phyloP scores from a whole-genome alignment of 1,140 invertebrate genomes.

The Macrobrachium rosenbergii region DNA sequence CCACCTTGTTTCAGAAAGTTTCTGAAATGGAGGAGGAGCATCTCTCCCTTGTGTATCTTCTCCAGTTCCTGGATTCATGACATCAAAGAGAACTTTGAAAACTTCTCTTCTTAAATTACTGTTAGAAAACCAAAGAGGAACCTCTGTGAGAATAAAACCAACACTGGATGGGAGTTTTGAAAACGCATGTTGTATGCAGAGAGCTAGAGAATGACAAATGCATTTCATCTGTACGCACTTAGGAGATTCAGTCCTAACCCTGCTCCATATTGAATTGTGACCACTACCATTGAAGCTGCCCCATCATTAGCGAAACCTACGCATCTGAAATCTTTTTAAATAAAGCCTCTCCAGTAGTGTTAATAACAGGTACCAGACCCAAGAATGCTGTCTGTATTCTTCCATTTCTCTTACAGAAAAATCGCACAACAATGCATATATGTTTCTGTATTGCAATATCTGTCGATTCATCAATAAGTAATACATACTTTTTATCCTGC shows the following conservation, averaged over 20 bases:
- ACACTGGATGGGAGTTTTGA: conserved; percentile 21
- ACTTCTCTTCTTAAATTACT: conserved; percentile 46
- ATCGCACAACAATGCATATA: conserved; percentile 5
- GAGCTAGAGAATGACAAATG: conserved; percentile 46
- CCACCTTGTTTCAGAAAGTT: conserved; percentile 30
- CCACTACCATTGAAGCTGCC: conserved; percentile 14
- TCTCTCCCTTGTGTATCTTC: too few species aligned
- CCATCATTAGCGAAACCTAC: conserved; percentile 46
- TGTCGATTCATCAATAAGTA: too few species aligned
- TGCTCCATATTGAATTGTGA: conserved; percentile 41
- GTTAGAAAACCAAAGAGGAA: conserved; percentile 47
- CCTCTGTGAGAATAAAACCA: conserved; percentile 35
- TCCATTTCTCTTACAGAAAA: background rate
- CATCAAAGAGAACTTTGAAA: conserved; percentile 34
- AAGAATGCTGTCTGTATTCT: conserved; percentile 38
- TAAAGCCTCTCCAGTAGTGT: conserved; percentile 34
- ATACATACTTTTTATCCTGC: too few species aligned
- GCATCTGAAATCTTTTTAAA: conserved; percentile 33
- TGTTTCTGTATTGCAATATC: too few species aligned
- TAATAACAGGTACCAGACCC: conserved; percentile 31
- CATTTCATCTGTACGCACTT: conserved; percentile 46
- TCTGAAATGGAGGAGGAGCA: too few species aligned
- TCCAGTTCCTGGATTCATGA: conserved; percentile 27
- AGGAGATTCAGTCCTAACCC: conserved; percentile 38
- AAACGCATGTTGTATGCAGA: conserved; percentile 39